phyloP scores from a whole-genome alignment of 2,113 vertebrate genomes.

The Myotis yumanensis region DNA sequence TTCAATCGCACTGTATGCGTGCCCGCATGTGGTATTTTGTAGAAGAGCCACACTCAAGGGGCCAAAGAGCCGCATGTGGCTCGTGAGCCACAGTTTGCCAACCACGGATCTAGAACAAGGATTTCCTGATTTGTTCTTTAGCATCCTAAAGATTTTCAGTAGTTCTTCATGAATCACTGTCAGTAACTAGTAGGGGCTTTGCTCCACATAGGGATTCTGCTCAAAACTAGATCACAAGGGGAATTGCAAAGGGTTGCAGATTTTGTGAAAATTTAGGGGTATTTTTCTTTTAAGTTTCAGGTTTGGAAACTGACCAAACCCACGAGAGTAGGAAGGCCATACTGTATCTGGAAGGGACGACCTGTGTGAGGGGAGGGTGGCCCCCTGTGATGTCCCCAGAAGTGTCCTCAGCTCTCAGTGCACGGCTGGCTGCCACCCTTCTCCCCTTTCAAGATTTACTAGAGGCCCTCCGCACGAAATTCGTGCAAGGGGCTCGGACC shows the following conservation, averaged over 20 bases:
- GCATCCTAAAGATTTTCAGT: neutral
- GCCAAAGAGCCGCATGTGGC: too few relatives aligned
- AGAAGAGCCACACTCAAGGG: too few relatives aligned
- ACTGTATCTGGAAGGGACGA: neutral
- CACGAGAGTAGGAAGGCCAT: neutral
- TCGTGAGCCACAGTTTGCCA: too few relatives aligned
- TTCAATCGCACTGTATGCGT: too few relatives aligned
- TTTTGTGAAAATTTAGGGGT: neutral
- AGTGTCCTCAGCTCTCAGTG: neutral
- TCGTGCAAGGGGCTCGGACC: too few relatives aligned
- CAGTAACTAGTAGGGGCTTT: neutral
- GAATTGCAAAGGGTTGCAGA: neutral
- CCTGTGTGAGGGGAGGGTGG: neutral
- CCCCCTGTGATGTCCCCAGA: neutral
- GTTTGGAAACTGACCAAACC: neutral
- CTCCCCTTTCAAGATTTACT: neutral
- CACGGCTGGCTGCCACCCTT: neutral
- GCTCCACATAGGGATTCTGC: neutral
- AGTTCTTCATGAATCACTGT: neutral
- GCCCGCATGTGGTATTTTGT: too few relatives aligned
- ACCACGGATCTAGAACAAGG: neutral
- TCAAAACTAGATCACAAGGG: neutral
- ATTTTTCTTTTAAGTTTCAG: neutral
- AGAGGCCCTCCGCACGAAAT: too few relatives aligned
- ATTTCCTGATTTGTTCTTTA: neutral